A percentile compares a stretch with the other conserved stretches of the same genome.
These are phyloP conservation scores for Panulirus ornatus DNA, from an alignment of 1,140 invertebrate genomes.

Conservation along the genomic window DNA sequence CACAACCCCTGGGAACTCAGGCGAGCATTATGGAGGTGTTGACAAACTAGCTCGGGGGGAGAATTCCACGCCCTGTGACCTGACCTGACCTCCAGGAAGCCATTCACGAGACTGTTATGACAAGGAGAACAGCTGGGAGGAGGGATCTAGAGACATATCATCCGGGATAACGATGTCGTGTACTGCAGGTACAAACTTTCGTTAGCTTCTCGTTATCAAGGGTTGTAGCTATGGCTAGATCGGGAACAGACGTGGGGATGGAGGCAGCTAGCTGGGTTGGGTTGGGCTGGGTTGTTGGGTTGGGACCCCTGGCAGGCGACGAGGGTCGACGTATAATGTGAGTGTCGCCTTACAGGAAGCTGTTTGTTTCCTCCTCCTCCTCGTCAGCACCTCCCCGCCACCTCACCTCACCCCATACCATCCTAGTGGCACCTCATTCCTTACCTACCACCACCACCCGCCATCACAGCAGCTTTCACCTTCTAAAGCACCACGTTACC, in stretches of 20 bases:
- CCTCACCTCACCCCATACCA: background rate
- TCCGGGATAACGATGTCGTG: too few relatives aligned
- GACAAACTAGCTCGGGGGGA: conserved; percentile 26
- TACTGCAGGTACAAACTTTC: too few relatives aligned
- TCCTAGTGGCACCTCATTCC: background rate
- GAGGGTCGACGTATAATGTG: background rate
- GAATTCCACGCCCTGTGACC: conserved; percentile 3
- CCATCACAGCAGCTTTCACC: background rate
- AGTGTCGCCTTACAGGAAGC: conserved; percentile 46
- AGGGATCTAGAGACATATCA: too few relatives aligned
- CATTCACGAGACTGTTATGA: conserved; percentile 17
- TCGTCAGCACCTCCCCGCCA: conserved; percentile 14
- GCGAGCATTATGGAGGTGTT: conserved; percentile 36
- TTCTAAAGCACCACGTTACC: too few relatives aligned
- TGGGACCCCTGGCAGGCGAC: too few relatives aligned
- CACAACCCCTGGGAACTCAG: conserved; percentile 33
- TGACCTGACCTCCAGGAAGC: conserved; percentile 1
- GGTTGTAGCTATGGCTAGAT: background rate
- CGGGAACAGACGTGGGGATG: background rate
- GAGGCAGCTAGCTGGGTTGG: too few relatives aligned
- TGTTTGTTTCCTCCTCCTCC: background rate
- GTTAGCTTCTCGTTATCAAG: too few relatives aligned
- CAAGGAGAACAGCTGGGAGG: background rate
- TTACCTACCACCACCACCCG: background rate
- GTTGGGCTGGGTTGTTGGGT: too few relatives aligned